phyloP scores from a whole-genome alignment of 2,888 invertebrate species.

The Brachynemurus nebulosus region DNA sequence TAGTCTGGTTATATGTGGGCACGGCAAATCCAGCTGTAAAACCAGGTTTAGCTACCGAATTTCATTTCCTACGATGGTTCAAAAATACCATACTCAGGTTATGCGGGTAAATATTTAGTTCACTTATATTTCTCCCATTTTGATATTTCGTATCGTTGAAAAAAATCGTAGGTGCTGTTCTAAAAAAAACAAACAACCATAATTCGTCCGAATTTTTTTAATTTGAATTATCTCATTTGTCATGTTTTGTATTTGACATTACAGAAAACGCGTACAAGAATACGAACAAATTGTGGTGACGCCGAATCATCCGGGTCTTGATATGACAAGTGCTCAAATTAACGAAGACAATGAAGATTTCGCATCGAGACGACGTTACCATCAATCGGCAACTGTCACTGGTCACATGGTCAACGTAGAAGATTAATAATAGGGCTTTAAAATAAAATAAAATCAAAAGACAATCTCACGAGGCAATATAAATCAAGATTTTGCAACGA shows the following conservation, averaged over 20 bases:
- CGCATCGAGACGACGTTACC: constrained; percentile 79
- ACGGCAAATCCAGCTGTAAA: constrained; percentile 91
- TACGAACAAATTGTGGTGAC: constrained; percentile 80
- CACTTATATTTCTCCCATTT: no score
- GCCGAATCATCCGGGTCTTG: constrained; percentile 64
- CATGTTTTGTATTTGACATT: constrained; percentile 20
- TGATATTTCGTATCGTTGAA: no score
- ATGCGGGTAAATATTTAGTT: constrained; percentile 63
- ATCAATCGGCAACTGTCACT: constrained; percentile 75
- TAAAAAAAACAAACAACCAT: no score
- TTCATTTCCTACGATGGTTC: constrained; percentile 66
- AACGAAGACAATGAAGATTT: constrained; percentile 95
- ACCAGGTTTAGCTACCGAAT: constrained; percentile 76
- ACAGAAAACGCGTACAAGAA: constrained; percentile 60
- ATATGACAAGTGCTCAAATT: constrained; percentile 70
- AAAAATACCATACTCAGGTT: constrained; percentile 55
- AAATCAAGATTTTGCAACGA: no score
- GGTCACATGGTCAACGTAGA: constrained; percentile 48
- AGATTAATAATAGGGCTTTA: constrained; percentile 18
- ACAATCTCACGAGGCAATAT: no score
- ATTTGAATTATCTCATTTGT: no score
- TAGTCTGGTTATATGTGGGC: constrained; percentile 89
- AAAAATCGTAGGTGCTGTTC: no score
- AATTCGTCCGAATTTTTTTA: no score
- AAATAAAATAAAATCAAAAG: no score